These are phyloP conservation scores for Parnassius smintheus DNA, from an alignment of 2,888 invertebrate species.

Conservation along the genomic window DNA sequence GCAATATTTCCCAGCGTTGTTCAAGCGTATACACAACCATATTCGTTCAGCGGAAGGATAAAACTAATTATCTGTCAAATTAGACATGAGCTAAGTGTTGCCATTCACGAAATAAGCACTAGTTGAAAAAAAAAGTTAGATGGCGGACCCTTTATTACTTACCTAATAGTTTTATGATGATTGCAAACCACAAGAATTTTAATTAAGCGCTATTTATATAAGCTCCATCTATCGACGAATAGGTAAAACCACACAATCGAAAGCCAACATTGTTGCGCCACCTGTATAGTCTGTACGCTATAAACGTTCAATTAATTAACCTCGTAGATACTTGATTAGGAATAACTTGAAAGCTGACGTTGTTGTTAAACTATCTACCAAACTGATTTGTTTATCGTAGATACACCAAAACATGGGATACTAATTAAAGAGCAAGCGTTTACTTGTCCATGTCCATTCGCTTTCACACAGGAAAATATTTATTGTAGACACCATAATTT, in stretches of 20 bases:
- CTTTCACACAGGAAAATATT: slow-evolving; percentile 7
- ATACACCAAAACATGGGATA: slow-evolving; percentile 15
- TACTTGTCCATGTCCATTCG: slow-evolving; percentile 5
- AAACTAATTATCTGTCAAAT: no score
- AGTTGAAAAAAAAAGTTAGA: no score
- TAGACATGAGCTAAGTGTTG: no score
- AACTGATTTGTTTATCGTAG: slow-evolving; percentile 13
- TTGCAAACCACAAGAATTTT: neutral
- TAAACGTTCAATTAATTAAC: slow-evolving; percentile 26
- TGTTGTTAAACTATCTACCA: slow-evolving; percentile 3
- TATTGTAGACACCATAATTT: slow-evolving; percentile 6
- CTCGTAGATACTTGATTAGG: slow-evolving; percentile 14
- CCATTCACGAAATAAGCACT: no score
- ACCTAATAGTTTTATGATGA: slow-evolving; percentile 2
- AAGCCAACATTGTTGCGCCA: slow-evolving; percentile 17
- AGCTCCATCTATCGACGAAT: slow-evolving; percentile 27
- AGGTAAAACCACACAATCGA: neutral
- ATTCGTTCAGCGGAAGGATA: no score
- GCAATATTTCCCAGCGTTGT: no score
- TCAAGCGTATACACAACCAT: no score
- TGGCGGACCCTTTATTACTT: no score
- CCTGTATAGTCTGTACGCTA: slow-evolving; percentile 23
- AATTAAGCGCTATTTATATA: neutral
- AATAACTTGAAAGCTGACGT: neutral
- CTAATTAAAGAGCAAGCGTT: slow-evolving; percentile 18